These are phyloP conservation scores for Drosophila paulistorum DNA, from an alignment of 1,140 invertebrate species.

Conservation along the genomic window DNA sequence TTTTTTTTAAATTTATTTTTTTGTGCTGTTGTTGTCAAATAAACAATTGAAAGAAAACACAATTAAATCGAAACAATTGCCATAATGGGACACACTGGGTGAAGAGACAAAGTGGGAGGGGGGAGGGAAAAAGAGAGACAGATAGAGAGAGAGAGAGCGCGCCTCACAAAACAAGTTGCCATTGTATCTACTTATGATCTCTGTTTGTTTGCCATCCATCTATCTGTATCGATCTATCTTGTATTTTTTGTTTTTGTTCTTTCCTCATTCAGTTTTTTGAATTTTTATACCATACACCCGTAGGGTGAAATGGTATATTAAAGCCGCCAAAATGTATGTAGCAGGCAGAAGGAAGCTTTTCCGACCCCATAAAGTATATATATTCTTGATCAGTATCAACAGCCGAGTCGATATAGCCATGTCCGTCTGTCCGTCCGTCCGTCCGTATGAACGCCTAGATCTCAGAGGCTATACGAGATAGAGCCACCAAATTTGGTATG, in stretches of 20 bases:
- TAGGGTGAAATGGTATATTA: no score
- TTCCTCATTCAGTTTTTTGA: conserved; percentile 5
- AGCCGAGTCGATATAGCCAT: no score
- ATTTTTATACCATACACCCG: no score
- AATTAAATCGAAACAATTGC: conserved; percentile 71
- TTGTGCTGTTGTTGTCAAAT: conserved; percentile 5
- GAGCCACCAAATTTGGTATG: no score
- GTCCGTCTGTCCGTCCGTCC: no score
- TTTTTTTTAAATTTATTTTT: conserved; percentile 5
- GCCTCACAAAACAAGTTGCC: conserved; percentile 54
- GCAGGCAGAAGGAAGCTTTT: no score
- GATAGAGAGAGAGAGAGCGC: background rate
- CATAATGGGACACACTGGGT: conserved; percentile 28
- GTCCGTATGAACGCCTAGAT: no score
- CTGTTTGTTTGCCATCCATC: conserved; percentile 35
- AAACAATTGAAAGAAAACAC: conserved; percentile 41
- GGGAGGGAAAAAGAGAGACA: background rate
- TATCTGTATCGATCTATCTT: background rate
- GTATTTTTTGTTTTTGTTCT: conserved; percentile 36
- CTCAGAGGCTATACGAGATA: no score
- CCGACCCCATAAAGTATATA: no score
- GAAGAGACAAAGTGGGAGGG: background rate
- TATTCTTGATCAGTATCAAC: no score
- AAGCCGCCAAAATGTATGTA: no score
- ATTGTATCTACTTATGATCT: conserved; percentile 61